These are phyloP conservation scores for Lymantria monacha DNA, from an alignment of 2,888 invertebrate genomes.

Conservation along the genomic window DNA sequence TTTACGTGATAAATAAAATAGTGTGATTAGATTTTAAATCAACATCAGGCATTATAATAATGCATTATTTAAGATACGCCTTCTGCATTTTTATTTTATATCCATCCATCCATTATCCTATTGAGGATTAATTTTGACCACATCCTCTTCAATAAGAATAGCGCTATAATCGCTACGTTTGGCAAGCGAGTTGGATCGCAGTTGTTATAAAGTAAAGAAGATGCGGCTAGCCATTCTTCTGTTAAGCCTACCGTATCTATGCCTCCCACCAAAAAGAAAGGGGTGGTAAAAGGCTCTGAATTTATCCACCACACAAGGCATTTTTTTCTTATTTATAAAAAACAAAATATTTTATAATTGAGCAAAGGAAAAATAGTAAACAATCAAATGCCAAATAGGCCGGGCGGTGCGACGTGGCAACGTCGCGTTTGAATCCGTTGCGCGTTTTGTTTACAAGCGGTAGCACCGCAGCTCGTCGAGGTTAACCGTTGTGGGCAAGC, in stretches of 20 bases:
- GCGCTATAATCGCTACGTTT: too few relatives aligned
- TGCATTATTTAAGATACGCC: neutral
- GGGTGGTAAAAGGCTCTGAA: too few relatives aligned
- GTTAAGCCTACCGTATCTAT: too few relatives aligned
- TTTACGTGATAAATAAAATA: neutral
- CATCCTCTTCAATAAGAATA: too few relatives aligned
- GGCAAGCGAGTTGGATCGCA: too few relatives aligned
- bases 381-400: slow-evolving; percentile 40
- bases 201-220: too few relatives aligned
- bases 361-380: slow-evolving; percentile 36
- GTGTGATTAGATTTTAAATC: neutral
- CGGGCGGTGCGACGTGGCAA: slow-evolving; percentile 54
- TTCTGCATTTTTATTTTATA: neutral
- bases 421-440: slow-evolving; percentile 55
- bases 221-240: too few relatives aligned
- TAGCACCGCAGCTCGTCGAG: slow-evolving; percentile 40
- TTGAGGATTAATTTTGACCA: too few relatives aligned
- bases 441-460: slow-evolving; percentile 69
- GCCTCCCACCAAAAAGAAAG: too few relatives aligned
- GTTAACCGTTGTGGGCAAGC: slow-evolving; percentile 49
- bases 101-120: too few relatives aligned
- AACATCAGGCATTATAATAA: neutral
- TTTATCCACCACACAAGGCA: too few relatives aligned
- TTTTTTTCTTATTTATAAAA: neutral
- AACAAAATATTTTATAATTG: neutral